Percentiles rank a stretch among this genome's conserved stretches.
These are phyloP conservation scores for Cynaeus angustus DNA, from an alignment of 2,888 invertebrate species.

Conservation along the genomic window DNA sequence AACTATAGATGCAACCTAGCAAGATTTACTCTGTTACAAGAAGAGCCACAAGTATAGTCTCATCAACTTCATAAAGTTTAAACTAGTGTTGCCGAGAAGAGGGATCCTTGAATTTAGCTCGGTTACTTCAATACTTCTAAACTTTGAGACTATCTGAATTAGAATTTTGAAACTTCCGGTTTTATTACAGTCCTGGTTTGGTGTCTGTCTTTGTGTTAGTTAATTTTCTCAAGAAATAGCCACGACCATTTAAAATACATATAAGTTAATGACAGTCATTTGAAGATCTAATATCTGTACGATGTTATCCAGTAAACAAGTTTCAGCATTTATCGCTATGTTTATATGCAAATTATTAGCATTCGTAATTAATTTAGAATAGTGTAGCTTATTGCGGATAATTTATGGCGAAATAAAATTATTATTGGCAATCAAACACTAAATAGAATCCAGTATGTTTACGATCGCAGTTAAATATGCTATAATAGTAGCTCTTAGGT, in stretches of 20 bases:
- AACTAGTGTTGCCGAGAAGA: neutral
- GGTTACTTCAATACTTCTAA: neutral
- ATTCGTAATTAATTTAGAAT: neutral
- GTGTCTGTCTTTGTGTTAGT: neutral
- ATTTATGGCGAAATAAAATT: conserved; percentile 6
- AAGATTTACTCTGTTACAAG: too few relatives aligned
- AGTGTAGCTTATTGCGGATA: neutral
- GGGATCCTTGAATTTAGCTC: neutral
- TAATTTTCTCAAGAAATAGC: neutral
- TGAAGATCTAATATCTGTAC: too few relatives aligned
- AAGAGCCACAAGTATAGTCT: too few relatives aligned
- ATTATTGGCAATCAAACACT: conserved; percentile 1
- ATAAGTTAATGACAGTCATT: too few relatives aligned
- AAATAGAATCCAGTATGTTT: conserved; percentile 5
- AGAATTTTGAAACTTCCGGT: neutral
- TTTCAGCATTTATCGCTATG: neutral
- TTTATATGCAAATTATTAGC: neutral
- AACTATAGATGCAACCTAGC: too few relatives aligned
- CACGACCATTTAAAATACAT: too few relatives aligned
- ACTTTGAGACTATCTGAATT: neutral
- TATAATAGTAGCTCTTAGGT: neutral
- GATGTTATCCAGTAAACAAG: neutral
- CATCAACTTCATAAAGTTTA: neutral
- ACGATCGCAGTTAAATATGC: neutral
- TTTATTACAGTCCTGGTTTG: neutral